Evolutionary conservation across 2,113 vertebrate species (phyloP).

Genomic region (Struthidea cinerea): DNA sequence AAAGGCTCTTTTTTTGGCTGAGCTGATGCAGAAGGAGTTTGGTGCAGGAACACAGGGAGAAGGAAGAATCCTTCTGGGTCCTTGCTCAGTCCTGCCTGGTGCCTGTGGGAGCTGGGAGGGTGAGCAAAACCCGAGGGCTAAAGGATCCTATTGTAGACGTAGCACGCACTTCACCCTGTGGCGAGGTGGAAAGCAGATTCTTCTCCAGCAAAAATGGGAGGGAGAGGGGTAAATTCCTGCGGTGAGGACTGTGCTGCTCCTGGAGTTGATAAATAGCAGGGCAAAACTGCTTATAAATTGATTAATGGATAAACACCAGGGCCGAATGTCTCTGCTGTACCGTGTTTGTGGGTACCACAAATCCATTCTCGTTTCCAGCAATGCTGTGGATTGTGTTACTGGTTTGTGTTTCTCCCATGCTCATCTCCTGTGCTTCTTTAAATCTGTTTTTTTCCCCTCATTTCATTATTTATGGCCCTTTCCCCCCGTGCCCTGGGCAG

Average conservation of each 20-base stretch:
- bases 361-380: not conserved
- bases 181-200: not conserved
- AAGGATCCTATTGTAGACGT: rapidly evolving
- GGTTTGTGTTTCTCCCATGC: not conserved
- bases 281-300: not conserved
- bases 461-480: not conserved
- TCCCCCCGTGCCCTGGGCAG: not conserved
- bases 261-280: not conserved
- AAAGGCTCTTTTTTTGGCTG: not conserved
- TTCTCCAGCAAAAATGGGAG: not conserved
- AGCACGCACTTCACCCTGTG: not conserved
- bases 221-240: not conserved
- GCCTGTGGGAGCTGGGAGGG: not conserved
- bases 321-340: not conserved
- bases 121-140: not conserved
- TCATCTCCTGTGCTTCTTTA: not conserved
- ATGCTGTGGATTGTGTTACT: rapidly evolving
- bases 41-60: not conserved
- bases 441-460: not conserved
- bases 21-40: not conserved
- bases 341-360: not conserved
- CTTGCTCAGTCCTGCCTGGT: rapidly evolving
- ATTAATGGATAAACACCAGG: not conserved
- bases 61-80: not conserved
- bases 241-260: rapidly evolving